Percentiles rank a stretch among this genome's conserved stretches.
Conservation (phyloP, 2,113 vertebrate genomes). For the Lophius piscatorius region DNA sequence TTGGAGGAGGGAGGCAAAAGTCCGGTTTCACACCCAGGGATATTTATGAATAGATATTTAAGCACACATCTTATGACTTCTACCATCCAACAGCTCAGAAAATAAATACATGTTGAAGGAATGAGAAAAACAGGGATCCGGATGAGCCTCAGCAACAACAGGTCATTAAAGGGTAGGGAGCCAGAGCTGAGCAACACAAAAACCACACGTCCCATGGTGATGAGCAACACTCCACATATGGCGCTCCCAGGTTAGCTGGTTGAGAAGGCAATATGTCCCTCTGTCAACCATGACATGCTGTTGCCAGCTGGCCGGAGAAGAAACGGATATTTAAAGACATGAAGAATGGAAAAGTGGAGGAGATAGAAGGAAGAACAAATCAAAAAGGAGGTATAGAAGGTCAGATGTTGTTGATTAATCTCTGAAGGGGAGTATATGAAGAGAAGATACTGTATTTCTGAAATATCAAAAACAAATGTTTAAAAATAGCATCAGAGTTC, state of each 20-base stretch:
- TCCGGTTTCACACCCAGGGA: too few species aligned
- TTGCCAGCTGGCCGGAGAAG: constrained; percentile 62
- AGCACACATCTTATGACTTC: neutral
- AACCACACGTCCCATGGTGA: constrained; percentile 57
- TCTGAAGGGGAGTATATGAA: too few species aligned
- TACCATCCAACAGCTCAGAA: too few species aligned
- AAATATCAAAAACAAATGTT: constrained; percentile 5
- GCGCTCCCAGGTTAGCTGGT: constrained; percentile 58
- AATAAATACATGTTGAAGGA: neutral
- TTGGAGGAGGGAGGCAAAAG: too few species aligned
- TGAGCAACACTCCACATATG: constrained; percentile 61
- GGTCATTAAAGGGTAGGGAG: constrained; percentile 35
- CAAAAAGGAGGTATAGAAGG: neutral
- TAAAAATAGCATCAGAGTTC: neutral
- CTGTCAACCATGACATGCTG: constrained; percentile 37
- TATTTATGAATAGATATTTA: neutral
- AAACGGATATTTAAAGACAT: constrained; percentile 59
- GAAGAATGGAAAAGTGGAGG: constrained; percentile 17
- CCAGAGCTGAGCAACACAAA: constrained; percentile 49
- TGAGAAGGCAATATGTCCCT: constrained; percentile 68
- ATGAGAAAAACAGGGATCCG: constrained; percentile 22
- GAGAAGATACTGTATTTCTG: neutral
- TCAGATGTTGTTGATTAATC: too few species aligned
- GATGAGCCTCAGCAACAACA: constrained; percentile 24
- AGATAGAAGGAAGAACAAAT: constrained; percentile 1